Conservation (phyloP, 2,888 invertebrate genomes). For the Phlogophora meticulosa region DNA sequence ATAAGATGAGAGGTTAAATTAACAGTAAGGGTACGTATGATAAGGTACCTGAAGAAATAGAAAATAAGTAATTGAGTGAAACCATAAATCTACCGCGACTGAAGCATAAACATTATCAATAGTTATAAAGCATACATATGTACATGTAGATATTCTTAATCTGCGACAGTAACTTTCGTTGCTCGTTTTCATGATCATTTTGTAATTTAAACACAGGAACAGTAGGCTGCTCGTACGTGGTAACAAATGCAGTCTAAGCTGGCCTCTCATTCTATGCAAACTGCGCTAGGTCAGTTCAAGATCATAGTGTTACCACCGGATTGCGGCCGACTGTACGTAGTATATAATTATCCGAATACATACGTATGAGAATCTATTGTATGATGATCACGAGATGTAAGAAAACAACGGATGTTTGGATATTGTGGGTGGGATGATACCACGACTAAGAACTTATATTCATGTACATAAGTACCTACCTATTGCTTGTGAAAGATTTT, state of each 20-base stretch:
- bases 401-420: constrained; percentile 49
- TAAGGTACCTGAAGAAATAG: not conserved
- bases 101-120: not conserved
- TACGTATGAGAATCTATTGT: constrained; percentile 33
- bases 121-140: not conserved
- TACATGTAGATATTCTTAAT: no score
- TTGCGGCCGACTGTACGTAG: not conserved
- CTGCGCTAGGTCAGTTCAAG: no score
- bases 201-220: constrained; percentile 8
- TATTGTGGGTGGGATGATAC: constrained; percentile 32
- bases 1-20: not conserved
- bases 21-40: not conserved
- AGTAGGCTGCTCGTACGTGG: no score
- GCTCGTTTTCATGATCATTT: not conserved
- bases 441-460: not conserved
- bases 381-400: constrained; percentile 31
- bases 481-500: constrained; percentile 7
- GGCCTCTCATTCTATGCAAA: no score
- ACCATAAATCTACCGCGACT: not conserved
- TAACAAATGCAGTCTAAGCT: no score
- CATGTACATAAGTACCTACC: not conserved
- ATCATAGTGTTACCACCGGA: no score
- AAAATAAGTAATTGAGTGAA: not conserved
- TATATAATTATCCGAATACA: constrained; percentile 8
- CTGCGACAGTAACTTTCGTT: not conserved